Percentiles rank a stretch among this genome's conserved stretches.
phyloP scores from a whole-genome alignment of 2,888 invertebrate genomes.

The Drosophila picticornis region DNA sequence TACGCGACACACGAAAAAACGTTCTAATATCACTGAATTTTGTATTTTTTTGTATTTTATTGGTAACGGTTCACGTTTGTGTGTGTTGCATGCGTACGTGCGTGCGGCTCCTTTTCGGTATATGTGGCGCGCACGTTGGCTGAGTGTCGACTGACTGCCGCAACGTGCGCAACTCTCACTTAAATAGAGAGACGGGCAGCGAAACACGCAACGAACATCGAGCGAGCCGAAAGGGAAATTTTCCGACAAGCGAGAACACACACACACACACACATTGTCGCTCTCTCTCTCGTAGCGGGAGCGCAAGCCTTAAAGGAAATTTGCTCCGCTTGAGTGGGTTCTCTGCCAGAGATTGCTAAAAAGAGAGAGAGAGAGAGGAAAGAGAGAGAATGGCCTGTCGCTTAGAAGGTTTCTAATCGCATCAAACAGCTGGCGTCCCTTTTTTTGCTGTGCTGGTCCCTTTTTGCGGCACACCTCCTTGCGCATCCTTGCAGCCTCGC shows the following conservation, averaged over 20 bases:
- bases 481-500: slow-evolving; percentile 5
- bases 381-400: slow-evolving; percentile 19
- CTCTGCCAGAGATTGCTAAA: not conserved
- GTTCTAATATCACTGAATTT: slow-evolving; percentile 45
- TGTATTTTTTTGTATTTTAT: slow-evolving; percentile 13
- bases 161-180: slow-evolving; percentile 78
- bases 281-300: slow-evolving; percentile 17
- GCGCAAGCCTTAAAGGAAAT: slow-evolving; percentile 46
- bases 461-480: slow-evolving; percentile 47
- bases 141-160: slow-evolving; percentile 78
- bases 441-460: slow-evolving; percentile 43
- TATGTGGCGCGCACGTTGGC: slow-evolving; percentile 70
- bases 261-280: not conserved
- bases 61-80: slow-evolving; percentile 55
- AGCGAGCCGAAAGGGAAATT: slow-evolving; percentile 41
- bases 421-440: slow-evolving; percentile 72
- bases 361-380: not conserved
- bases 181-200: slow-evolving; percentile 62
- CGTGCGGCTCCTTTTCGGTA: slow-evolving; percentile 32
- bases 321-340: slow-evolving; percentile 47
- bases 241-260: slow-evolving; percentile 18
- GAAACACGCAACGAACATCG: slow-evolving; percentile 17
- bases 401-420: slow-evolving; percentile 60
- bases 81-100: slow-evolving; percentile 18
- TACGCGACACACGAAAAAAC: slow-evolving; percentile 41